A percentile compares a stretch with the other conserved stretches of the same genome.
phyloP scores from a whole-genome alignment of 2,888 invertebrate species.

The Athalia rosae region DNA sequence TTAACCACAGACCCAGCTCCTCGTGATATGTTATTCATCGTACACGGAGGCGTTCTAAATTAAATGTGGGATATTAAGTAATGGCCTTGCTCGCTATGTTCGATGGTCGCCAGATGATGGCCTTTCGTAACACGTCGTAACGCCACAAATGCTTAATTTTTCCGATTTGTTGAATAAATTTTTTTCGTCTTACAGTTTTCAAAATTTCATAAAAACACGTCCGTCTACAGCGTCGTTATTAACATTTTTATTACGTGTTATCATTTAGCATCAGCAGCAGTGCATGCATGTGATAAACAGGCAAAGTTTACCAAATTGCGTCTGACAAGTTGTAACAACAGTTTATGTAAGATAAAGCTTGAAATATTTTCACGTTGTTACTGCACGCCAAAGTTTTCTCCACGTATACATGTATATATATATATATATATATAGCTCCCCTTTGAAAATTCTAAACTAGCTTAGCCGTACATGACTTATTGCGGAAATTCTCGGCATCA shows the following conservation, averaged over 20 bases:
- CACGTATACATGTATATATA: too few species aligned
- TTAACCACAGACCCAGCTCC: slow-evolving; percentile 55
- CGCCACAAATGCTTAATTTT: slow-evolving; percentile 53
- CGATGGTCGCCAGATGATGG: slow-evolving; percentile 52
- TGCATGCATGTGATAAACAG: slow-evolving; percentile 11
- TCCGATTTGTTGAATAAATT: neutral
- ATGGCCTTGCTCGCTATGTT: slow-evolving; percentile 62
- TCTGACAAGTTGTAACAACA: slow-evolving; percentile 21
- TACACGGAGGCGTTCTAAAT: slow-evolving; percentile 59
- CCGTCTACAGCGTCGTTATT: too few species aligned
- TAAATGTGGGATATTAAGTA: slow-evolving; percentile 55
- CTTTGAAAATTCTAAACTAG: too few species aligned
- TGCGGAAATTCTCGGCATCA: too few species aligned
- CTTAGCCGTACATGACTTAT: neutral
- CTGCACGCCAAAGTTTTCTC: too few species aligned
- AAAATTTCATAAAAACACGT: neutral
- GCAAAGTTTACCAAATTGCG: slow-evolving; percentile 22
- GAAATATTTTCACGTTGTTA: too few species aligned
- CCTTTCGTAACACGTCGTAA: slow-evolving; percentile 59
- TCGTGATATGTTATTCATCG: slow-evolving; percentile 54
- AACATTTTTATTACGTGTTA: neutral
- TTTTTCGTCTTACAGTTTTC: neutral
- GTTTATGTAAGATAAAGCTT: too few species aligned
- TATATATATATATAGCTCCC: too few species aligned
- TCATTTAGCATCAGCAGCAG: neutral